Conservation (phyloP, 2,797 vertebrate genomes). For the Eremophila alpestris region DNA sequence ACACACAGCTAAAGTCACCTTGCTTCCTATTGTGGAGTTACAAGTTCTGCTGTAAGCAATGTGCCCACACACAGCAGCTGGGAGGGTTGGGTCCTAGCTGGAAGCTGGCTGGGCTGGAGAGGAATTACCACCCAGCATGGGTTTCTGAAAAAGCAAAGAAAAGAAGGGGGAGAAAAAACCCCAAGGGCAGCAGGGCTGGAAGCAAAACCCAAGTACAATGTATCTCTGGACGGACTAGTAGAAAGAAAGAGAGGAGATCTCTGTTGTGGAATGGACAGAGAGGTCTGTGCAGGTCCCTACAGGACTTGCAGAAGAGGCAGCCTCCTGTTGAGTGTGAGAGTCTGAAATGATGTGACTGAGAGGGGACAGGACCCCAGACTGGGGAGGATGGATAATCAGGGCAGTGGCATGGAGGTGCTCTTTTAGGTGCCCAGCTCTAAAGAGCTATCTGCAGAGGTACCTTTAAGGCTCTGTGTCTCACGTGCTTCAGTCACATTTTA, state of each 20-base stretch:
- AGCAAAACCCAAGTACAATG: background rate
- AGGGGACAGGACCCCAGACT: background rate
- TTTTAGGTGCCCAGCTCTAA: background rate
- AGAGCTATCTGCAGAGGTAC: constrained; percentile 6
- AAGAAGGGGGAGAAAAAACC: background rate
- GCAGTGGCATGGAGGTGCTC: background rate
- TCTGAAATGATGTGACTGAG: rapidly evolving
- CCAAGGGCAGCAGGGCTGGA: background rate
- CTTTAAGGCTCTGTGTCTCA: constrained; percentile 36
- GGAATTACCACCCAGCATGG: background rate
- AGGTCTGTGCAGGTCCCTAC: background rate
- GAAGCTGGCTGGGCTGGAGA: background rate
- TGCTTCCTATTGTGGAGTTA: background rate
- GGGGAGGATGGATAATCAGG: background rate
- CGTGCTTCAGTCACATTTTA: constrained; percentile 40
- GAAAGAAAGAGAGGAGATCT: background rate
- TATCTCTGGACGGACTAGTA: background rate
- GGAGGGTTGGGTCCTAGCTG: background rate
- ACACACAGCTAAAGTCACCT: background rate
- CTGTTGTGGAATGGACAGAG: rapidly evolving
- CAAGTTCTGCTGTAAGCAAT: background rate
- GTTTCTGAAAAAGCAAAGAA: background rate
- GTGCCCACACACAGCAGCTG: background rate
- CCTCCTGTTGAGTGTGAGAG: background rate
- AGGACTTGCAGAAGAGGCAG: background rate